Conservation (phyloP, 2,113 vertebrate genomes). For the Numenius arquata region DNA sequence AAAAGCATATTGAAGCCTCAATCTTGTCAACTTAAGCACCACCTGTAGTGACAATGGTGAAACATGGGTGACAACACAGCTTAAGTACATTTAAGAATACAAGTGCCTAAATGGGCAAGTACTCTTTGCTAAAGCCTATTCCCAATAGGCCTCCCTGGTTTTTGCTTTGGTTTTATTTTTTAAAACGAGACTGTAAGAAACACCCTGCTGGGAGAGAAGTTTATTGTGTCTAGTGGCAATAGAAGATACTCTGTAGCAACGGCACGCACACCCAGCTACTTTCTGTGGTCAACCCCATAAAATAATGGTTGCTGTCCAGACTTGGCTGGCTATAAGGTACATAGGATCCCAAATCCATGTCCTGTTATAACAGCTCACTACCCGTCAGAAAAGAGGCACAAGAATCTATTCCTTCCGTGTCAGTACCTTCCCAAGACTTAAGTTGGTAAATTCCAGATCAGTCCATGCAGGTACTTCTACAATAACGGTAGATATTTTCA, state of each 20-base stretch:
- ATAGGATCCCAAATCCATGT: background rate
- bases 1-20: background rate
- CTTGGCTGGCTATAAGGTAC: background rate
- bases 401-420: background rate
- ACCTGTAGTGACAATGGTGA: background rate
- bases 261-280: background rate
- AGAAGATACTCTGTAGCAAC: background rate
- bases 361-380: background rate
- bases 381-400: background rate
- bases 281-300: background rate
- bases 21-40: background rate
- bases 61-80: background rate
- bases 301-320: background rate
- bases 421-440: background rate
- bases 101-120: background rate
- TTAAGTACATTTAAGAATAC: background rate
- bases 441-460: background rate
- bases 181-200: background rate
- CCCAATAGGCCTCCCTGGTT: accelerated
- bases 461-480: background rate
- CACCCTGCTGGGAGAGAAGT: background rate
- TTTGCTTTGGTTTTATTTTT: background rate
- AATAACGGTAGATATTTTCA: background rate
- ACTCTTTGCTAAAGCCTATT: background rate
- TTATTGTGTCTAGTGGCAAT: background rate